Evolutionary conservation across 37 sponge, comb jelly and placozoan genomes (phyloP).

Genomic region (Hormiphora californensis): DNA sequence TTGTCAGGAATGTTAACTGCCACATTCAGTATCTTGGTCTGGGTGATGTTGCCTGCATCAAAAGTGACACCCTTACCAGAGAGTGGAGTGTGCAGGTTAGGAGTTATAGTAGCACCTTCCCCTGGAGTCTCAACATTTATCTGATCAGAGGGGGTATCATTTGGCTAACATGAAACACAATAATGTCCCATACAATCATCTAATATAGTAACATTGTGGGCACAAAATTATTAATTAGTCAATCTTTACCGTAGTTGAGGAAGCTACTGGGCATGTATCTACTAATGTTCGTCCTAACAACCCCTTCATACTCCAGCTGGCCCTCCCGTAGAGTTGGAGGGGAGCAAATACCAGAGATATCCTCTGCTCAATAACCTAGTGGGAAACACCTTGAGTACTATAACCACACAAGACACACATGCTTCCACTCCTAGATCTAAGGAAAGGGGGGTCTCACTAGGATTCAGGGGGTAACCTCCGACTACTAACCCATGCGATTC

Average conservation of each 20-base stretch:
- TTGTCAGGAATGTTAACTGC: background rate
- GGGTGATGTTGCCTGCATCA: slow-evolving; percentile 4
- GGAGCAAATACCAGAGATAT: slow-evolving; percentile 2
- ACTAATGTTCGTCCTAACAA: slow-evolving; percentile 59
- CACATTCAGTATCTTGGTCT: background rate
- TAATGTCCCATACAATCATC: background rate
- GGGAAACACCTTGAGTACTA: background rate
- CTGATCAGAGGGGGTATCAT: background rate
- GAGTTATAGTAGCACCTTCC: background rate
- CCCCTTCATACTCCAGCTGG: slow-evolving; percentile 62
- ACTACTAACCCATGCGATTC: slow-evolving; percentile 56
- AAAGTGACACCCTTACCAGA: background rate
- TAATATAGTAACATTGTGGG: background rate
- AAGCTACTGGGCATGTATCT: slow-evolving; percentile 69
- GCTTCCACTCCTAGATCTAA: background rate
- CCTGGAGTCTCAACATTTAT: background rate
- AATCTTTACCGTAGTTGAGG: slow-evolving; percentile 54
- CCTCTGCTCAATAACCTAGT: background rate
- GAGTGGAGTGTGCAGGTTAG: background rate
- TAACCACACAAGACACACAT: too few species aligned
- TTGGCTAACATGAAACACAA: too few species aligned
- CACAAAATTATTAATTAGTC: too few species aligned
- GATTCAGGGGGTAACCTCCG: slow-evolving; percentile 61
- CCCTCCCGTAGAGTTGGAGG: background rate
- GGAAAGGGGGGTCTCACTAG: slow-evolving; percentile 58